Evolutionary conservation across 1,140 invertebrate species (phyloP).

Genomic region (Liolophura sinensis): DNA sequence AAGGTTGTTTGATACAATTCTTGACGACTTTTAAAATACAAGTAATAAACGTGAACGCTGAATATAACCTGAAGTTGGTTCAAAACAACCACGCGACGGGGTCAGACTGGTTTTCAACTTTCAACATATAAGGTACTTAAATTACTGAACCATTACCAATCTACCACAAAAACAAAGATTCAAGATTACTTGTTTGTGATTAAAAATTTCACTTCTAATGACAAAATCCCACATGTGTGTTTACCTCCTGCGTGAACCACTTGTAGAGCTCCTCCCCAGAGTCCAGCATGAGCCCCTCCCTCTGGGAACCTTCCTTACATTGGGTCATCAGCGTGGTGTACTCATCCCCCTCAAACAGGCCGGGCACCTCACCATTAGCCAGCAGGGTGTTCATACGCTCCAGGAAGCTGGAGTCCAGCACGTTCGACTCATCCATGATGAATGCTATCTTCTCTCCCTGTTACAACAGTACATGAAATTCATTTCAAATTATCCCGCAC

Average conservation of each 20-base stretch:
- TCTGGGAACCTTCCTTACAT: slow-evolving; percentile 97
- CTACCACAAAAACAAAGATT: too few species aligned
- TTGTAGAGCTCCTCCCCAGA: slow-evolving; percentile 98
- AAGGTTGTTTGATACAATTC: too few species aligned
- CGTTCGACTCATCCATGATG: slow-evolving; percentile 99
- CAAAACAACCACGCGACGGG: too few species aligned
- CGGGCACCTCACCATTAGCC: slow-evolving; percentile 94
- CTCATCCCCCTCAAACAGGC: slow-evolving; percentile 78
- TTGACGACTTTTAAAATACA: too few species aligned
- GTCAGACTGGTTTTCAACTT: too few species aligned
- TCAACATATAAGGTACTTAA: too few species aligned
- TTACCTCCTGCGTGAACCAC: slow-evolving; percentile 86
- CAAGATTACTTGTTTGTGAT: background rate
- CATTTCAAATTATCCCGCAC: background rate
- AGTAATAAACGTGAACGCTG: too few species aligned
- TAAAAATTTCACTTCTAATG: background rate
- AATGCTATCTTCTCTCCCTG: slow-evolving; percentile 97
- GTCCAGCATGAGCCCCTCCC: slow-evolving; percentile 98
- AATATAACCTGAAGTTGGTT: too few species aligned
- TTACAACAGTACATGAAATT: background rate
- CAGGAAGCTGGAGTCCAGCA: slow-evolving; percentile 96
- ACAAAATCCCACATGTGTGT: background rate
- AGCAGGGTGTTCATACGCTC: slow-evolving; percentile 99
- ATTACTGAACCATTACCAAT: too few species aligned
- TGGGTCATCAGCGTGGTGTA: slow-evolving; percentile 99